These are phyloP conservation scores for Morpho achilles DNA, from an alignment of 2,888 invertebrate species.

Conservation along the genomic window DNA sequence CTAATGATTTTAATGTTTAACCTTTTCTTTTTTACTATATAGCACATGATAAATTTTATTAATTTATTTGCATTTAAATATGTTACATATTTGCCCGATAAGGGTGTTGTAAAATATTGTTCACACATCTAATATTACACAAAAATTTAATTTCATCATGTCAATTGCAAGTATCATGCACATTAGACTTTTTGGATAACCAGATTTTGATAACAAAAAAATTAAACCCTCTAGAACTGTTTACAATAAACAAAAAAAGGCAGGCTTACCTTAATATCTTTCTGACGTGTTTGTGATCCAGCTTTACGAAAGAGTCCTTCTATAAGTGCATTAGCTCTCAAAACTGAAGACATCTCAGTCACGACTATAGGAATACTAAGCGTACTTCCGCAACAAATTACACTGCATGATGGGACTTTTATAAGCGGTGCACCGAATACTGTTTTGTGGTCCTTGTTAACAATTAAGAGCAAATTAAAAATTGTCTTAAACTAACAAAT, in stretches of 20 bases:
- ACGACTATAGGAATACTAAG: conserved; percentile 86
- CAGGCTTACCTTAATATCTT: conserved; percentile 84
- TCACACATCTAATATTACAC: too few relatives aligned
- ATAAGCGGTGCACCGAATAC: conserved; percentile 70
- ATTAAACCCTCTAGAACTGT: not conserved
- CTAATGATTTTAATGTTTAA: too few relatives aligned
- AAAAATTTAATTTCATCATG: too few relatives aligned
- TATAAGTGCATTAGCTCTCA: conserved; percentile 83
- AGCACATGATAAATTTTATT: too few relatives aligned
- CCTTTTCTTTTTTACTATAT: too few relatives aligned
- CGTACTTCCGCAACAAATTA: conserved; percentile 83
- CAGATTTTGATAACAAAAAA: not conserved
- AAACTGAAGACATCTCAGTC: conserved; percentile 84
- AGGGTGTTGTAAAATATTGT: too few relatives aligned
- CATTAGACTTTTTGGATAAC: too few relatives aligned
- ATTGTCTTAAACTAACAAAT: not conserved
- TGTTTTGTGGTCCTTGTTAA: conserved; percentile 61
- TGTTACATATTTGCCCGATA: too few relatives aligned
- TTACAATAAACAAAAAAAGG: too few relatives aligned
- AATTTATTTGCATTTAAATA: too few relatives aligned
- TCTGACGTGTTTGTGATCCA: conserved; percentile 89
- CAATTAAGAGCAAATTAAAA: conserved; percentile 21
- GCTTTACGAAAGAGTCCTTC: conserved; percentile 95
- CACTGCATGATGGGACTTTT: conserved; percentile 71
- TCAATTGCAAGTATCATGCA: too few relatives aligned